phyloP scores from a whole-genome alignment of 1,140 invertebrate species.

The Maniola jurtina region DNA sequence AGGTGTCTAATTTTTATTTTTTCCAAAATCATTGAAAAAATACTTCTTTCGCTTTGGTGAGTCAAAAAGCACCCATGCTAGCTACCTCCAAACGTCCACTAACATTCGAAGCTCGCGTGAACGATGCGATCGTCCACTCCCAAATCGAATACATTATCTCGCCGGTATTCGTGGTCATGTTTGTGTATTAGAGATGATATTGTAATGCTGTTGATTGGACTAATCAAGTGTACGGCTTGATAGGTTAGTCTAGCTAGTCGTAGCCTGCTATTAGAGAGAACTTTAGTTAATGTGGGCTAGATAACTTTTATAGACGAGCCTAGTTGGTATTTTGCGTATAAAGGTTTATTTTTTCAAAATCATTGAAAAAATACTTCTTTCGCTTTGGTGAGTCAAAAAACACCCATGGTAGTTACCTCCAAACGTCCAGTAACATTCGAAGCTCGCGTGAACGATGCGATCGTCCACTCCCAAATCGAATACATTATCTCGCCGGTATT shows the following conservation, averaged over 20 bases:
- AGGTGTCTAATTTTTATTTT: too few relatives aligned
- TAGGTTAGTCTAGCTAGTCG: too few relatives aligned
- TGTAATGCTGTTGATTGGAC: constrained; percentile 22
- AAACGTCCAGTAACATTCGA: constrained; percentile 49
- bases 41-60: too few relatives aligned
- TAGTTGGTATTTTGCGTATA: too few relatives aligned
- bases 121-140: constrained; percentile 62
- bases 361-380: too few relatives aligned
- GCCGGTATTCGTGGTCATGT: constrained; percentile 51
- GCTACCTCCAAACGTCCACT: constrained; percentile 34
- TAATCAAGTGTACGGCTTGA: constrained; percentile 10
- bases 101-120: constrained; percentile 64
- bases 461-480: constrained; percentile 58
- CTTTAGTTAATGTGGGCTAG: too few relatives aligned
- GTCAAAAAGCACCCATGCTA: constrained; percentile 18
- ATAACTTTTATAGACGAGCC: too few relatives aligned
- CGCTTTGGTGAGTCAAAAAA: too few relatives aligned
- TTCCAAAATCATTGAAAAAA: too few relatives aligned
- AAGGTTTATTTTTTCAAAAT: too few relatives aligned
- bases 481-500: constrained; percentile 64
- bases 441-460: constrained; percentile 71
- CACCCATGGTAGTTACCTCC: constrained; percentile 27
- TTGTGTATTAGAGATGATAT: constrained; percentile 52
- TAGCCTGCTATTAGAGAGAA: too few relatives aligned
- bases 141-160: constrained; percentile 69